phyloP scores from a whole-genome alignment of 2,888 invertebrate species.

The Lepidochitona cinerea region DNA sequence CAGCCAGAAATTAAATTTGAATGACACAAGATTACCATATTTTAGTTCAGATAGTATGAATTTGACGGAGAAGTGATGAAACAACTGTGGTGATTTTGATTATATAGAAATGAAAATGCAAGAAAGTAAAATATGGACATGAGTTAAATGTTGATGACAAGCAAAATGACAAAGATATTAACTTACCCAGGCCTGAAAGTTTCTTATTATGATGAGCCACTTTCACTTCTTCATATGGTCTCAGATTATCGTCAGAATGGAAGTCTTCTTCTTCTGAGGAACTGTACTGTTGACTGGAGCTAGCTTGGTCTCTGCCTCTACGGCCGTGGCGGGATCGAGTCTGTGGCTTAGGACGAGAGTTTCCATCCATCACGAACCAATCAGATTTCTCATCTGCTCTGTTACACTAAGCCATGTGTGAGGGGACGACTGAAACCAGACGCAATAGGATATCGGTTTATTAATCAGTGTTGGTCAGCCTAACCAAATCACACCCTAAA shows the following conservation, averaged over 20 bases:
- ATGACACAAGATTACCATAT: background rate
- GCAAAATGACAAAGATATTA: background rate
- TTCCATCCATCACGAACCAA: constrained; percentile 11
- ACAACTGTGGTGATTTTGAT: too few relatives aligned
- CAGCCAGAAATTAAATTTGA: background rate
- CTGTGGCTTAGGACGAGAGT: constrained; percentile 34
- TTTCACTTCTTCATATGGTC: constrained; percentile 65
- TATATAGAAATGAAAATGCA: too few relatives aligned
- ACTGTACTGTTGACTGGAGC: constrained; percentile 51
- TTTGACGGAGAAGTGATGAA: too few relatives aligned
- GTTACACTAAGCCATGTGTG: constrained; percentile 4
- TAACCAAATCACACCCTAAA: background rate
- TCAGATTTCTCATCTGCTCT: background rate
- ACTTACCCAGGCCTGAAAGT: constrained; percentile 58
- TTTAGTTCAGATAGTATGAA: too few relatives aligned
- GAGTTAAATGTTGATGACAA: too few relatives aligned
- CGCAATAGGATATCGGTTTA: background rate
- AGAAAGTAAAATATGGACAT: too few relatives aligned
- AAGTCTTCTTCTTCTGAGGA: constrained; percentile 61
- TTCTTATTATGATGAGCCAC: constrained; percentile 63
- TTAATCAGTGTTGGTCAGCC: background rate
- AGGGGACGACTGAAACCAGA: background rate
- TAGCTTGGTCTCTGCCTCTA: constrained; percentile 36
- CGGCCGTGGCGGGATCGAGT: constrained; percentile 31
- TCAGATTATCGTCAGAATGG: constrained; percentile 62